These are phyloP conservation scores for human DNA, from an alignment of 2,113 vertebrate species.

Conservation along the genomic window GRCh38 chr5:124104001-124104500, in stretches of 20 bases:
- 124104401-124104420: background rate
- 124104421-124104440: background rate
- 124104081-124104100: constrained; percentile 10
- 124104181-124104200: constrained; percentile 45
- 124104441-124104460: background rate
- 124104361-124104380: background rate
- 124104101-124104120: constrained; percentile 13
- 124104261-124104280: background rate
- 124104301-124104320: background rate
- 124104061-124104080: background rate
- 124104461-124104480: background rate
- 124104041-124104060: background rate
- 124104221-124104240: background rate
- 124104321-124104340: background rate
- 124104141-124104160: background rate
- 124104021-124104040: background rate
- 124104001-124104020: background rate
- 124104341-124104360: background rate
- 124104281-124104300: background rate
- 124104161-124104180: constrained; percentile 27
- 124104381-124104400: background rate
- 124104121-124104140: constrained; percentile 19
- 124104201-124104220: background rate
- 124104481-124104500: background rate
- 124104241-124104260: background rate